Conservation (phyloP, 2,888 invertebrate genomes). For the Polyploca ridens region DNA sequence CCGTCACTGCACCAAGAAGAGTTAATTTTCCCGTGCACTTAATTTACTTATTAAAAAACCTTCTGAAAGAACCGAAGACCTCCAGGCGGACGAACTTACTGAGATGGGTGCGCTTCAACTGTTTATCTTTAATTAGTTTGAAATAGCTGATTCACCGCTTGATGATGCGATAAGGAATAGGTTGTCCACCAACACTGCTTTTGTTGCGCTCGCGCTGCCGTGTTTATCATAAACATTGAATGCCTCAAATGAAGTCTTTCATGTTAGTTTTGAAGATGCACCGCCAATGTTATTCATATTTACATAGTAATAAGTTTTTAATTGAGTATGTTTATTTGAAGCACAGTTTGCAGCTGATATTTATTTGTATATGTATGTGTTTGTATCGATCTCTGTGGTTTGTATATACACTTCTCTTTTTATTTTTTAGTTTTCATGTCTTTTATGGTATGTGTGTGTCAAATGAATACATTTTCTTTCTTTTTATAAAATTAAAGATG, state of each 20-base stretch:
- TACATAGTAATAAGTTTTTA: background rate
- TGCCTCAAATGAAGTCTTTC: slow-evolving; percentile 37
- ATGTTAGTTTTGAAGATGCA: slow-evolving; percentile 26
- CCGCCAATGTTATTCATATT: slow-evolving; percentile 11
- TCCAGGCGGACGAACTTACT: slow-evolving; percentile 22
- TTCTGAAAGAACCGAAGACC: slow-evolving; percentile 27
- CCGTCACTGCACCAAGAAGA: slow-evolving; percentile 64
- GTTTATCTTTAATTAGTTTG: slow-evolving; percentile 74
- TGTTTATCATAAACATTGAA: slow-evolving; percentile 57
- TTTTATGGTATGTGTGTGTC: too few species aligned
- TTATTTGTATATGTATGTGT: too few species aligned
- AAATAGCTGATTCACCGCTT: slow-evolving; percentile 68
- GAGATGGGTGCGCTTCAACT: slow-evolving; percentile 54
- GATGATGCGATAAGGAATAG: slow-evolving; percentile 9
- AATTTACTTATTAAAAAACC: slow-evolving; percentile 62
- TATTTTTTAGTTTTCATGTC: too few species aligned
- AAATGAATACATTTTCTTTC: too few species aligned
- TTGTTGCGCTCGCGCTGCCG: slow-evolving; percentile 8
- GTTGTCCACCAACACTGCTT: slow-evolving; percentile 12
- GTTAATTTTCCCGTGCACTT: slow-evolving; percentile 75
- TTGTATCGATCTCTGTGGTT: too few species aligned
- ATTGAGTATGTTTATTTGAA: background rate
- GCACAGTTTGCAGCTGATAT: too few species aligned
- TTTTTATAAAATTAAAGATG: too few species aligned
- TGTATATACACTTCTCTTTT: too few species aligned